Conservation (phyloP, 2,888 invertebrate species). For the Catocala fraxini region DNA sequence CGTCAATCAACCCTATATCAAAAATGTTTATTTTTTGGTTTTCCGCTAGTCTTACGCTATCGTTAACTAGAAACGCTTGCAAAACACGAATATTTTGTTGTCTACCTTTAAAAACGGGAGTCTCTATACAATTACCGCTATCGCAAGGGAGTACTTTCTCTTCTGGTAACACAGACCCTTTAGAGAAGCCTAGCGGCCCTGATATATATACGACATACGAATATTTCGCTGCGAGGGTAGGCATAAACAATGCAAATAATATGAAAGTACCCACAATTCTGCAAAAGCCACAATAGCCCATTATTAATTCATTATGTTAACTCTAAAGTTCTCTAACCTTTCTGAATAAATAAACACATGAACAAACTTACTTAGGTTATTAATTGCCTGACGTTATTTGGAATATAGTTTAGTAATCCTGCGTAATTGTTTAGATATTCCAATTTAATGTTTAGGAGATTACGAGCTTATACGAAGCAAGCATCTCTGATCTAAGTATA, state of each 20-base stretch:
- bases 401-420: neutral
- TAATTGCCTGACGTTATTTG: neutral
- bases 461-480: neutral
- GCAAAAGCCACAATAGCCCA: slow-evolving; percentile 1
- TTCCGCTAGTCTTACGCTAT: too few relatives aligned
- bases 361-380: slow-evolving; percentile 1
- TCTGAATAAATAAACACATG: slow-evolving; percentile 32
- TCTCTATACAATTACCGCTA: too few relatives aligned
- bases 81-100: too few relatives aligned
- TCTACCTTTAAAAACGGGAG: too few relatives aligned
- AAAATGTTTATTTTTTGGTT: too few relatives aligned
- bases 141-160: too few relatives aligned
- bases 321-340: slow-evolving; percentile 39
- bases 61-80: too few relatives aligned
- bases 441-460: neutral
- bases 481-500: neutral
- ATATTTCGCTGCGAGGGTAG: too few relatives aligned
- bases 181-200: too few relatives aligned
- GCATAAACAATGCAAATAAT: neutral
- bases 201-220: too few relatives aligned
- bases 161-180: too few relatives aligned
- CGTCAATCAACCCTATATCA: too few relatives aligned
- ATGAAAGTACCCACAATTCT: neutral
- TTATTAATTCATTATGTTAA: slow-evolving; percentile 29
- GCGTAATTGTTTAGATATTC: neutral